phyloP scores from a whole-genome alignment of 2,888 invertebrate species.

The Baronia brevicornis region DNA sequence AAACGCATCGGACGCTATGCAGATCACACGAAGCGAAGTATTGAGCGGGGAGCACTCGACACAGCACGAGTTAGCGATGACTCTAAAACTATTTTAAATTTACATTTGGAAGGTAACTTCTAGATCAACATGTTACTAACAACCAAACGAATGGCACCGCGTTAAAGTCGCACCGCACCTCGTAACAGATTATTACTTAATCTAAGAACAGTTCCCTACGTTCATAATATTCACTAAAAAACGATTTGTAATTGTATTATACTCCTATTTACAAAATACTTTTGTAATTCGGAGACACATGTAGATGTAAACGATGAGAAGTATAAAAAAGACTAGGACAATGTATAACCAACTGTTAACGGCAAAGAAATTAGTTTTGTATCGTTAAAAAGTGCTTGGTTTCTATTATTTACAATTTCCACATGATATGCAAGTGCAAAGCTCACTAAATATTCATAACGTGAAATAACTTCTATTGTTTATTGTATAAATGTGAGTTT shows the following conservation, averaged over 20 bases:
- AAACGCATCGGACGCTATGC: conserved; percentile 26
- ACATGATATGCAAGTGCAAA: conserved; percentile 76
- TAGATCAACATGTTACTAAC: conserved; percentile 55
- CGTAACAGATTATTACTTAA: conserved; percentile 11
- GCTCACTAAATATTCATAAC: conserved; percentile 70
- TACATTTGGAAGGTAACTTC: conserved; percentile 51
- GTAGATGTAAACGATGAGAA: conserved; percentile 18
- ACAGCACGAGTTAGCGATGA: conserved; percentile 20
- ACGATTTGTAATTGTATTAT: conserved; percentile 17
- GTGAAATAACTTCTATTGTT: conserved; percentile 38
- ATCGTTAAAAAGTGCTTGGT: conserved; percentile 41
- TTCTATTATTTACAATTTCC: conserved; percentile 60
- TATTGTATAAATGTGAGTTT: conserved; percentile 36
- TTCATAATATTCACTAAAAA: conserved; percentile 13
- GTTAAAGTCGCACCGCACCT: conserved; percentile 55
- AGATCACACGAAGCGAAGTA: conserved; percentile 15
- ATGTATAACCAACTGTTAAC: conserved; percentile 14
- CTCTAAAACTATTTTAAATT: conserved; percentile 29
- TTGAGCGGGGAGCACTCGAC: conserved; percentile 18
- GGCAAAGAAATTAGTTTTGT: conserved; percentile 16
- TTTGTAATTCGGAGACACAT: conserved; percentile 18
- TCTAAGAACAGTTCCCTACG: conserved; percentile 10
- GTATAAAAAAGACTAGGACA: conserved; percentile 1
- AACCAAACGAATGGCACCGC: conserved; percentile 70
- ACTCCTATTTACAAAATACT: conserved; percentile 19